Percentiles rank a stretch among this genome's conserved stretches.
phyloP scores from a whole-genome alignment of 2,888 invertebrate genomes.

The Mimumesa dahlbomi region DNA sequence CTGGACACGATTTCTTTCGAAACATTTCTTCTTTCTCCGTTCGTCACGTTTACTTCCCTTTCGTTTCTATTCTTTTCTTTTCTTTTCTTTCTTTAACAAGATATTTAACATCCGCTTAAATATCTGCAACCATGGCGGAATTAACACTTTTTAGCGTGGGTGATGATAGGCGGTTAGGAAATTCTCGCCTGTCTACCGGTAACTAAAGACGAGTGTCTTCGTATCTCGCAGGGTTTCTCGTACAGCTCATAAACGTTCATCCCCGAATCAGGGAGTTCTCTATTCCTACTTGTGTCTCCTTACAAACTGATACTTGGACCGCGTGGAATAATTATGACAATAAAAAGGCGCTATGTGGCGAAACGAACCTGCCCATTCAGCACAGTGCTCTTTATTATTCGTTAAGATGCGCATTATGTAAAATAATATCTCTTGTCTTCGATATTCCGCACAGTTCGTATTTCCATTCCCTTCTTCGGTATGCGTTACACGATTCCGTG shows the following conservation, averaged over 20 bases:
- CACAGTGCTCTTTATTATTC: slow-evolving; percentile 9
- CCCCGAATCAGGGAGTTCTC: no score
- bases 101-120: slow-evolving; percentile 76
- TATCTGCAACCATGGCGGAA: slow-evolving; percentile 75
- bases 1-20: neutral
- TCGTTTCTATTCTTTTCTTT: neutral
- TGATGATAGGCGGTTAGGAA: slow-evolving; percentile 68
- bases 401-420: slow-evolving; percentile 6
- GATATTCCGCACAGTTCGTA: slow-evolving; percentile 37
- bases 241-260: no score
- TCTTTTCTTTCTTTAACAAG: slow-evolving; percentile 71
- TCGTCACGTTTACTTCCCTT: no score
- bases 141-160: slow-evolving; percentile 72
- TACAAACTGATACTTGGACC: no score
- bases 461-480: slow-evolving; percentile 13
- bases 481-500: neutral
- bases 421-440: slow-evolving; percentile 33
- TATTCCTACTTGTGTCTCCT: no score
- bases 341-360: neutral
- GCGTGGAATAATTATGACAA: no score
- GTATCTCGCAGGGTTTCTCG: no score
- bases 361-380: slow-evolving; percentile 19
- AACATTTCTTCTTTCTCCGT: neutral
- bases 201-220: no score
- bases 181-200: no score